Percentiles rank a stretch among this genome's conserved stretches.
Conservation (phyloP, 2,113 vertebrate species). For the Cettia cetti region DNA sequence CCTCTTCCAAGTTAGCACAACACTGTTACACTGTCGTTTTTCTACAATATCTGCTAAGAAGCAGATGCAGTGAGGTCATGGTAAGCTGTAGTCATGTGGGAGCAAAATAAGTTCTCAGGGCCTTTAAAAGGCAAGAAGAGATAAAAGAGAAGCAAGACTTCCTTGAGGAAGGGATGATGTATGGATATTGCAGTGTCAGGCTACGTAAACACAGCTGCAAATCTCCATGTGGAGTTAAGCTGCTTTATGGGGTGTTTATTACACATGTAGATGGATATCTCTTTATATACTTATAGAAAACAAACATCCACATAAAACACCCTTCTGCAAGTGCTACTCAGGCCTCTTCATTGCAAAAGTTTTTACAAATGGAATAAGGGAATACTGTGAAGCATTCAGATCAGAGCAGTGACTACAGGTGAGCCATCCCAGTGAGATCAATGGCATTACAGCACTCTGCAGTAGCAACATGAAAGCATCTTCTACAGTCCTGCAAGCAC, state of each 20-base stretch:
- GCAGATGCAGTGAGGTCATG: background rate
- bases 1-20: background rate
- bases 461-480: background rate
- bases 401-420: background rate
- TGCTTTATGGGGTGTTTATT: slow-evolving; percentile 54
- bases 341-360: background rate
- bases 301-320: slow-evolving; percentile 42
- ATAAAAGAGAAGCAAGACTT: slow-evolving; percentile 2
- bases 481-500: background rate
- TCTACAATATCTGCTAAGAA: slow-evolving; percentile 13
- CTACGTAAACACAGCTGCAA: slow-evolving; percentile 48
- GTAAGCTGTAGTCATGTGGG: background rate
- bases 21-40: background rate
- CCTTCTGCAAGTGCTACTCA: background rate
- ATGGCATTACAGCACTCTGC: background rate
- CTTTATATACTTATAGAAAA: slow-evolving; percentile 42
- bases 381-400: background rate
- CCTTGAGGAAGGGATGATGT: background rate
- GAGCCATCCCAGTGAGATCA: background rate
- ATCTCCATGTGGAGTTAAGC: slow-evolving; percentile 36
- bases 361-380: background rate
- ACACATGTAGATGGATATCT: slow-evolving; percentile 46
- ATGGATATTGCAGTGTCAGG: slow-evolving; percentile 1
- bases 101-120: background rate
- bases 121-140: slow-evolving; percentile 31